Base-by-base conservation (phyloP, 2,888 invertebrate genomes). In the Mactromeris polynyma region DNA sequence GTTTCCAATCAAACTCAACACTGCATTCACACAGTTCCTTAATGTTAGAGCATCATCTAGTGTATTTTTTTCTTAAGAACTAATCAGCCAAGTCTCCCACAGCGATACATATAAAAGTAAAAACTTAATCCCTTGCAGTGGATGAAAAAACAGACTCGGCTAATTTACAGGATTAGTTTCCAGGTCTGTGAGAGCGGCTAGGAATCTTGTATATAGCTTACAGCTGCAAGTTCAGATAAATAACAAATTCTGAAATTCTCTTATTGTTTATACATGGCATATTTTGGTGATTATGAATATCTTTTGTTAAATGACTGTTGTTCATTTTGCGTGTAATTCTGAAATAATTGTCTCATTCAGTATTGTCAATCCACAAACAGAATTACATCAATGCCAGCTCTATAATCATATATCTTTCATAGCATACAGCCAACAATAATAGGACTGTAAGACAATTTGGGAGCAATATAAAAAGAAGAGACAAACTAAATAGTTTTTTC, bases 101-200 rank as follows among this genome's bases (percentile, higher is more conserved):
- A 64, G 26, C 58, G 26, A 64, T n/a, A 64, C 26, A 64, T 26
- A 64, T n/a, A 64, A 64, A n/a, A 64, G 58, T 26, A 64, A n/a
- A 64, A 64, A 64, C 58, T 64, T 64, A 64, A 64, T 64, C n/a
- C 26, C 26, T n/a, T 64, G 58, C 58, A 64, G n/a, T 64, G 58
- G 58, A 26, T 64, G 58, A 64, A 64, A 64, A 64, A 64, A 64
- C 58, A 64, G 58, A 64, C 58, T 64, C 58, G 58, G 26, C 58
- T 64, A 64, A 64, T 64, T 64, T 64, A 26, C n/a, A 64, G 58
- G 26, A n/a, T 64, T 64, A 64, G 58, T 11, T 26, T 6, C 26
- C 26, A 2, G 4, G 58, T 64, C 26, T 64, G 58, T 64, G n/a
- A 64, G 58, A 64, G 3, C 9, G 58, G 3, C 1, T 1, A 0